Conservation (phyloP, 1,140 invertebrate genomes). For the Ladona fulva region DNA sequence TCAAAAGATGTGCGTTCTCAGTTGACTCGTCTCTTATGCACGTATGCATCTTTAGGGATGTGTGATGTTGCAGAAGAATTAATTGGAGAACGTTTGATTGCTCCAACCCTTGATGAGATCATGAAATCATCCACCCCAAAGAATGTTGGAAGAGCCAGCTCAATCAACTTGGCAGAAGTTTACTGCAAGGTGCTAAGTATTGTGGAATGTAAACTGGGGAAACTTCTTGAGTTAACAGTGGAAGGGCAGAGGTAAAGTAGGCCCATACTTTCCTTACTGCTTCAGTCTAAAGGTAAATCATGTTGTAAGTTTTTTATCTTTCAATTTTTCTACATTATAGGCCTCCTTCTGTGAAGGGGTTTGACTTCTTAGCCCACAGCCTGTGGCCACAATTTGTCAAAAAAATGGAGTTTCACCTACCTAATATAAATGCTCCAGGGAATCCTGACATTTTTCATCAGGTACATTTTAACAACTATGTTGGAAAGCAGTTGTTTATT, state of each 20-base stretch:
- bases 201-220: background rate
- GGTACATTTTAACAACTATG: constrained; percentile 31
- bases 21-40: constrained; percentile 51
- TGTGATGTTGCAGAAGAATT: constrained; percentile 59
- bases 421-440: constrained; percentile 80
- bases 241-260: background rate
- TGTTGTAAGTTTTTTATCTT: no score
- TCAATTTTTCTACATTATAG: background rate
- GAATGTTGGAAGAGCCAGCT: background rate
- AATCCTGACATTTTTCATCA: constrained; percentile 80
- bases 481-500: no score
- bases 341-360: constrained; percentile 50
- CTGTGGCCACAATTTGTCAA: constrained; percentile 81
- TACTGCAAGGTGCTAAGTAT: background rate
- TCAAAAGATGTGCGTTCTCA: constrained; percentile 23
- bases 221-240: background rate
- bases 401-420: constrained; percentile 56
- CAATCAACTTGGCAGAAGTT: background rate
- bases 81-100: constrained; percentile 60
- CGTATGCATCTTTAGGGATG: constrained; percentile 56
- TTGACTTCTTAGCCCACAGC: constrained; percentile 79
- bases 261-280: no score
- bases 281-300: no score
- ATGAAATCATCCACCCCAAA: constrained; percentile 55
- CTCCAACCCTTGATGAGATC: constrained; percentile 58